A percentile compares a stretch with the other conserved stretches of the same genome.
Evolutionary conservation across 2,888 invertebrate species (phyloP).

Genomic region (Diadegma fenestrale): DNA sequence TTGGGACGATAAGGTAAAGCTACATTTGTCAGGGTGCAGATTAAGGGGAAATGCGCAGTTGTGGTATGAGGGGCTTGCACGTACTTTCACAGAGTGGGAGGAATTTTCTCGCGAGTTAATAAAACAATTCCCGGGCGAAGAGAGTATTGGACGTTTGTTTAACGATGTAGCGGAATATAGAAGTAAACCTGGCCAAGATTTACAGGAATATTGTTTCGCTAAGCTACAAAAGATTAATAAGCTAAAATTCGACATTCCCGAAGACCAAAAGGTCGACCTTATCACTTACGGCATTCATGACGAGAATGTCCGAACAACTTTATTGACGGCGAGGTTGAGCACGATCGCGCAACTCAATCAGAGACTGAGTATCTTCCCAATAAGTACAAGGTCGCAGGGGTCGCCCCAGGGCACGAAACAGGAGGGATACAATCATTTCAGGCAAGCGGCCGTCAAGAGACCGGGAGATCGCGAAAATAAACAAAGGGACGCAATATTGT

Average conservation of each 20-base stretch:
- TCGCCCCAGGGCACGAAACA: background rate
- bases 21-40: constrained; percentile 1
- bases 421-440: background rate
- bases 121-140: constrained; percentile 23
- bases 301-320: constrained; percentile 32
- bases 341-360: constrained; percentile 45
- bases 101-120: constrained; percentile 13
- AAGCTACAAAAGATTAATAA: constrained; percentile 56
- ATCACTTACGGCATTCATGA: constrained; percentile 46
- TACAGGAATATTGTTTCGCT: constrained; percentile 43
- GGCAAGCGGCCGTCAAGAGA: background rate
- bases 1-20: constrained; percentile 18
- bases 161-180: constrained; percentile 32
- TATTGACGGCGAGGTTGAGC: constrained; percentile 29
- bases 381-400: background rate
- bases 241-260: constrained; percentile 34
- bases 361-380: constrained; percentile 44
- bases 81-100: background rate
- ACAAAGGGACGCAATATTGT: background rate
- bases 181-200: constrained; percentile 51
- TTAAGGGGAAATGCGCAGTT: constrained; percentile 6
- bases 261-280: constrained; percentile 40
- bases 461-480: background rate
- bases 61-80: constrained; percentile 26
- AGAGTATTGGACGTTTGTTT: constrained; percentile 42